These are phyloP conservation scores for Drosophila fungiperda DNA, from an alignment of 2,888 invertebrate genomes.

Conservation along the genomic window DNA sequence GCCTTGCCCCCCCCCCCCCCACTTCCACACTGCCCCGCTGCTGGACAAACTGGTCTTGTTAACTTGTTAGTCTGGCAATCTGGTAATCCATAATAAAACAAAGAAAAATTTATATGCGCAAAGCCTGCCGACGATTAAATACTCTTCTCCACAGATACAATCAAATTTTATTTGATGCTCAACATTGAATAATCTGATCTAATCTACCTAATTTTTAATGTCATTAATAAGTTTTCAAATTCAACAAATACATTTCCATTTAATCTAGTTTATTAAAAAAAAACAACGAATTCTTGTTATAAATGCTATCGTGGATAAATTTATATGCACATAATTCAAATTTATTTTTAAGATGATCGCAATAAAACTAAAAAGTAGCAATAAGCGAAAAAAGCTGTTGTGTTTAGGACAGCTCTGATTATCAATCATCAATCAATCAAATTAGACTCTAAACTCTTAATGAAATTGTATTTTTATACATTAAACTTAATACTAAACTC, in stretches of 20 bases:
- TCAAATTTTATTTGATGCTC: background rate
- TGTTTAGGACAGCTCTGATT: background rate
- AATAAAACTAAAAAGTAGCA: background rate
- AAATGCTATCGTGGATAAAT: background rate
- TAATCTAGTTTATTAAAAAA: too few species aligned
- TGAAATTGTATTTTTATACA: background rate
- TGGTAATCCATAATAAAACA: constrained; percentile 45
- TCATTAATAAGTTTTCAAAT: background rate
- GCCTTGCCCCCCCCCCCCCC: background rate
- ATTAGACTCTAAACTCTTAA: background rate
- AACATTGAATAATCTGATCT: background rate
- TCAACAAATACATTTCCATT: background rate
- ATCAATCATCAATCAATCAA: background rate
- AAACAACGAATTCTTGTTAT: background rate
- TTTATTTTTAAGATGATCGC: background rate
- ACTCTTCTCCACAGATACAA: background rate
- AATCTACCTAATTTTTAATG: background rate
- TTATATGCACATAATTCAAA: background rate
- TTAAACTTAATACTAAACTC: too few species aligned
- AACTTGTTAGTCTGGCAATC: constrained; percentile 51
- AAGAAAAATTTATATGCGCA: background rate
- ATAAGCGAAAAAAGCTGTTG: background rate
- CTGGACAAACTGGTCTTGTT: constrained; percentile 56
- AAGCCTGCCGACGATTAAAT: background rate
- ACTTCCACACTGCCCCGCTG: background rate